Base-by-base conservation (phyloP, 2,797 vertebrate genomes). In the Gallinago stenura region DNA sequence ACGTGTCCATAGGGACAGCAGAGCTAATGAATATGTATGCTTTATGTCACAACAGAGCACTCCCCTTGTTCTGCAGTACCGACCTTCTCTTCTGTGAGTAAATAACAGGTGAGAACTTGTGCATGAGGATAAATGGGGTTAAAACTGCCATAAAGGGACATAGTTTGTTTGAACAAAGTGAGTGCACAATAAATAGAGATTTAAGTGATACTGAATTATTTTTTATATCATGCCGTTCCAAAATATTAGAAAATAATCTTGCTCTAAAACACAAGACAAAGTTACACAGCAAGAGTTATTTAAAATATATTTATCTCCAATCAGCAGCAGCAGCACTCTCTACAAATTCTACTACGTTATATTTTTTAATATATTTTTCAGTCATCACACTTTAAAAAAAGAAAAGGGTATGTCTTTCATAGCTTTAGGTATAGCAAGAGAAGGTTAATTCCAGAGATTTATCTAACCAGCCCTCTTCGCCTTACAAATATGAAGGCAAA, bases 1-100 rank as follows among this genome's bases (percentile, higher is more conserved):
- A 85, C 2, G 1, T 76, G 94, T 95, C 98, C 96, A 96, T 30
- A 89, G 97, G 96, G 98, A 98, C 93, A 87, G 90, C 57, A 51
- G 53, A 93, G 87, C 89, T 98, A 97, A 98, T 98, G 97, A 97
- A 98, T 98, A 98, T 98, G 98, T 97, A 98, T 97, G 95, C 48
- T 95, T 92, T 87, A 94, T 98, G 97, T 97, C 97, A 98, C 95
- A 97, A 95, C 94, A 96, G 95, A 97, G 96, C 93, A 96, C 76
- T 96, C 93, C 93, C 92, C 97, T 97, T 96, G 97, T 97, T 97
- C 97, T 95, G 94, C 86, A 86, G 93, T 81, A 97, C 97, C 95
- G 95, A 96, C 96, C 97, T 96, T 90, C 95, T 98, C 97, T 97
- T 97, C 90, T 89, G 91, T 96, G 96, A 97, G 97, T 97, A 98